These are phyloP conservation scores for Sitta carolinensis DNA, from an alignment of 2,797 vertebrate species.

Conservation along the genomic window DNA sequence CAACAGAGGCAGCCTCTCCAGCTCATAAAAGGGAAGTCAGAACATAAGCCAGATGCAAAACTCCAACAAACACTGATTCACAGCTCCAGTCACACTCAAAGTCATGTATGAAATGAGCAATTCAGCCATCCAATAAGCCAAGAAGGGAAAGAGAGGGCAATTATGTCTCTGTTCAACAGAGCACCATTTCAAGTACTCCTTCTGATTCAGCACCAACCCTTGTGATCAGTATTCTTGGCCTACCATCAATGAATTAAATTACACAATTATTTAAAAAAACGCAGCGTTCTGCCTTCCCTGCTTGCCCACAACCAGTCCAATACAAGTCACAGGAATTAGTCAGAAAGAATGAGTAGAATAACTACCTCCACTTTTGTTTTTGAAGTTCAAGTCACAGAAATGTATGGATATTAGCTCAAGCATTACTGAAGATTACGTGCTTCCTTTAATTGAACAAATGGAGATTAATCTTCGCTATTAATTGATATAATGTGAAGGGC, in stretches of 20 bases:
- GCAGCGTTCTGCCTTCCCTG: background rate
- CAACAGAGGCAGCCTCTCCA: conserved; percentile 69
- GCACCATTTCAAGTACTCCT: conserved; percentile 41
- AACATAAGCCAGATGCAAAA: conserved; percentile 65
- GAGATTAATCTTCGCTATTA: background rate
- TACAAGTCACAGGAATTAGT: conserved; percentile 21
- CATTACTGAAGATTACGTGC: background rate
- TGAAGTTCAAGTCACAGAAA: conserved; percentile 34
- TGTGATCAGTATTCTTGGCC: conserved; percentile 53
- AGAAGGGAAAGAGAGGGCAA: conserved; percentile 30
- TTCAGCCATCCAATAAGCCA: conserved; percentile 46
- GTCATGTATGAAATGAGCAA: conserved; percentile 67
- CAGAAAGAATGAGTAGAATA: background rate
- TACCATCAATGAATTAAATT: conserved; percentile 56
- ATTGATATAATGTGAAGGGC: background rate
- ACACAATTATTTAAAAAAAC: conserved; percentile 27
- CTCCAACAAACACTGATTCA: conserved; percentile 79
- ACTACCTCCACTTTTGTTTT: conserved; percentile 7
- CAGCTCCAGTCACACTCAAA: conserved; percentile 68
- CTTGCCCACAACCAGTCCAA: conserved; percentile 34
- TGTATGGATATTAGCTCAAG: background rate
- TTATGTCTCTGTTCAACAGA: conserved; percentile 66
- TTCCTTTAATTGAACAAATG: background rate
- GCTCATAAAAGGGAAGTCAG: conserved; percentile 57
- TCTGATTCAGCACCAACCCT: conserved; percentile 72